These are phyloP conservation scores for Sardina pilchardus DNA, from an alignment of 2,113 vertebrate genomes.

Conservation along the genomic window DNA sequence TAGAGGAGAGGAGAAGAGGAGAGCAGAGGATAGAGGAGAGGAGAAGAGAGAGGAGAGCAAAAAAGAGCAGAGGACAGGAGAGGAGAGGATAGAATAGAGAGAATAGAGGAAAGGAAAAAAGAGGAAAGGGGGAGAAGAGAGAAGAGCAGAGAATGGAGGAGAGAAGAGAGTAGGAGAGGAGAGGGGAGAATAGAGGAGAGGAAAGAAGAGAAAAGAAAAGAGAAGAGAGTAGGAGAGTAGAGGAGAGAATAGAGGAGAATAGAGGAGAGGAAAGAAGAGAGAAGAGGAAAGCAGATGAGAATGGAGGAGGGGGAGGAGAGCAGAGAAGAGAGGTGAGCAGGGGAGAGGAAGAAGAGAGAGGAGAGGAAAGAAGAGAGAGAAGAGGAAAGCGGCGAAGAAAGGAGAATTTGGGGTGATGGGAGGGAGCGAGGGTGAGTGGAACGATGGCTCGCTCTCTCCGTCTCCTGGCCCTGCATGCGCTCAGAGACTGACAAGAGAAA, in stretches of 20 bases:
- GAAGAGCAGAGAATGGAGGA: not conserved
- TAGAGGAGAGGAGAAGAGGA: too few relatives aligned
- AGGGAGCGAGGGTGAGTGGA: not conserved
- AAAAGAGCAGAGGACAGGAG: too few relatives aligned
- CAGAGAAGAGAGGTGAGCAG: not conserved
- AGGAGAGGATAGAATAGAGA: too few relatives aligned
- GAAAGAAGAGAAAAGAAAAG: not conserved
- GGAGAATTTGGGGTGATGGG: not conserved
- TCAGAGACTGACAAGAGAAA: not conserved
- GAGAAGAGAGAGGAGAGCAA: not conserved
- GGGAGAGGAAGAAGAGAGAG: not conserved
- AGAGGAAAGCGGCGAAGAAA: not conserved
- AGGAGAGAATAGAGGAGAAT: not conserved
- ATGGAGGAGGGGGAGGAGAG: not conserved
- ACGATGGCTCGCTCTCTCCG: not conserved
- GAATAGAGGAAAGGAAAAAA: too few relatives aligned
- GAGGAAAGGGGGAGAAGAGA: not conserved
- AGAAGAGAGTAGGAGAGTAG: not conserved
- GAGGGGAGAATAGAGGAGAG: not conserved
- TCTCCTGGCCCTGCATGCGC: not conserved
- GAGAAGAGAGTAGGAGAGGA: too few relatives aligned
- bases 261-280: not conserved
- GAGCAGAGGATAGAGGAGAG: too few relatives aligned
- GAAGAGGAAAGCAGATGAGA: slow-evolving; percentile 16
- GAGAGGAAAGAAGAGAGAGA: not conserved